These are phyloP conservation scores for Tupaia chinensis DNA, from an alignment of 2,113 vertebrate genomes.

Conservation along the genomic window DNA sequence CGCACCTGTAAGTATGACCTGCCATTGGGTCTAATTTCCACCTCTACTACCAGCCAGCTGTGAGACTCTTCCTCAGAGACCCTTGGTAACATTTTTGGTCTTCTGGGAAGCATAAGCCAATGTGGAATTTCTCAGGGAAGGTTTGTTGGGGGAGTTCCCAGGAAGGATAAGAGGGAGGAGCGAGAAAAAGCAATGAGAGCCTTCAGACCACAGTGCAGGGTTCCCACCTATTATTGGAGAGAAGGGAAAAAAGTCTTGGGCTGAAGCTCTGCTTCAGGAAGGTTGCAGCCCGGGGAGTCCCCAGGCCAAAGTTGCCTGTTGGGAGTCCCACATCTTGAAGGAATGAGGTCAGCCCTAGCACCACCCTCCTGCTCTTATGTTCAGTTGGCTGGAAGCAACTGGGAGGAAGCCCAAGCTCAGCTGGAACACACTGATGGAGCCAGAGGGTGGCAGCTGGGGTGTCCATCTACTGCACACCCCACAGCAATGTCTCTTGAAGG, in stretches of 20 bases:
- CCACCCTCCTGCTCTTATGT: background rate
- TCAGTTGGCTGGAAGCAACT: background rate
- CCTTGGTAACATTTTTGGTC: background rate
- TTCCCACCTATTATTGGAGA: background rate
- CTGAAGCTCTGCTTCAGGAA: background rate
- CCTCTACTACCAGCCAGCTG: background rate
- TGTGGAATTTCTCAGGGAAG: background rate
- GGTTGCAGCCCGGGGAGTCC: background rate
- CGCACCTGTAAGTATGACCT: background rate
- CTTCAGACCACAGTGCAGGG: background rate
- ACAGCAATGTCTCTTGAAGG: accelerated
- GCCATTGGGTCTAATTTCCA: background rate
- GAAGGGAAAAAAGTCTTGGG: background rate
- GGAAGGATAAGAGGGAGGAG: background rate
- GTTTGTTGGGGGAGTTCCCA: background rate
- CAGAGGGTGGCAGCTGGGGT: background rate
- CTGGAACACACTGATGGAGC: accelerated
- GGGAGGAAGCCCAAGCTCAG: background rate
- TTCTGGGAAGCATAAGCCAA: conserved; percentile 11
- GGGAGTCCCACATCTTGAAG: background rate
- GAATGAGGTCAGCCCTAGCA: background rate
- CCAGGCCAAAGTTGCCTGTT: background rate
- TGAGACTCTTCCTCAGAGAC: background rate
- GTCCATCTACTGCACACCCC: background rate
- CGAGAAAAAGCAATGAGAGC: background rate